A percentile compares a stretch with the other conserved stretches of the same genome.
phyloP scores from a whole-genome alignment of 1,140 invertebrate species.

The Zaprionus inermis region DNA sequence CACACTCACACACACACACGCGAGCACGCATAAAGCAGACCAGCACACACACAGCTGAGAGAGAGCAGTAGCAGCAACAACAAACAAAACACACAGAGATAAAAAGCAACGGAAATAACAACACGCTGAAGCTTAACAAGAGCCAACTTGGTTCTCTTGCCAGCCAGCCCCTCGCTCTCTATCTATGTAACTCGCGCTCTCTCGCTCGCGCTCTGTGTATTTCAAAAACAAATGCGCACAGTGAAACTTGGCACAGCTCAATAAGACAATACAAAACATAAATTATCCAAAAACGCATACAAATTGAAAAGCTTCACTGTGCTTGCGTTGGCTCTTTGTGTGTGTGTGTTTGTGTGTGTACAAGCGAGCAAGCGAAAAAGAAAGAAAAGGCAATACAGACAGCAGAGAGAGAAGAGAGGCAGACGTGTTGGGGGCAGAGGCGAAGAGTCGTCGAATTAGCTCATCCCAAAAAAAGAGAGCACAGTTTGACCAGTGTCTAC shows the following conservation, averaged over 20 bases:
- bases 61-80: constrained; percentile 29
- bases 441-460: constrained; percentile 36
- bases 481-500: constrained; percentile 37
- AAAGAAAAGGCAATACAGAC: constrained; percentile 20
- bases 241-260: constrained; percentile 36
- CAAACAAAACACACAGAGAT: constrained; percentile 32
- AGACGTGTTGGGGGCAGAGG: constrained; percentile 3
- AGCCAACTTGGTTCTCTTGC: constrained; percentile 3
- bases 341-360: constrained; percentile 2
- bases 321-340: not conserved
- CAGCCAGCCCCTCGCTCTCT: not conserved
- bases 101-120: constrained; percentile 40
- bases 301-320: constrained; percentile 38
- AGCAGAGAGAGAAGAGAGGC: constrained; percentile 8
- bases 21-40: not conserved
- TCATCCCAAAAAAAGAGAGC: constrained; percentile 43
- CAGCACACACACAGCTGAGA: constrained; percentile 10
- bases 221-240: constrained; percentile 30
- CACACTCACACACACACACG: constrained; percentile 23
- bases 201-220: constrained; percentile 24
- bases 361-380: not conserved
- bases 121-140: constrained; percentile 14
- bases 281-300: constrained; percentile 7
- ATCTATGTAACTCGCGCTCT: not conserved
- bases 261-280: constrained; percentile 24